A percentile compares a stretch with the other conserved stretches of the same genome.
These are phyloP conservation scores for Polydrusus tereticollis DNA, from an alignment of 2,888 invertebrate species.

Conservation along the genomic window DNA sequence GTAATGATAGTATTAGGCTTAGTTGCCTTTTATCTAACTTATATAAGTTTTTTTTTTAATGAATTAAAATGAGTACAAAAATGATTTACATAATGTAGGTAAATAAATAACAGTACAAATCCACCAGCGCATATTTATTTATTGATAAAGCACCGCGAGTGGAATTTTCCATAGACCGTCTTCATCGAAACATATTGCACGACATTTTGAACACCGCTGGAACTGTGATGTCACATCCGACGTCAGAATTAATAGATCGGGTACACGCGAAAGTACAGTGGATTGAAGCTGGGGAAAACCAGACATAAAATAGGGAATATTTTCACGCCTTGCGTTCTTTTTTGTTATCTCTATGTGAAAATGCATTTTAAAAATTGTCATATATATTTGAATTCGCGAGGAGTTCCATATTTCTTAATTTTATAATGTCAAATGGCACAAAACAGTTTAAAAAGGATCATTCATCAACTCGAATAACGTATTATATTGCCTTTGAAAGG, in stretches of 20 bases:
- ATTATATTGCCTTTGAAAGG: too few relatives aligned
- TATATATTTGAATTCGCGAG: too few relatives aligned
- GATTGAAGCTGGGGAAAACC: neutral
- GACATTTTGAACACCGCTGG: constrained; percentile 10
- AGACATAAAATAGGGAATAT: too few relatives aligned
- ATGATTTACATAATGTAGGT: too few relatives aligned
- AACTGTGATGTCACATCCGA: constrained; percentile 15
- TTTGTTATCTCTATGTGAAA: too few relatives aligned
- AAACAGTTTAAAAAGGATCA: too few relatives aligned
- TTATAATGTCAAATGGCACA: too few relatives aligned
- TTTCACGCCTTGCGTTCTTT: too few relatives aligned
- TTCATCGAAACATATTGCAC: neutral
- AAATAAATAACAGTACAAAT: neutral
- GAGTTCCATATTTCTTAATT: too few relatives aligned
- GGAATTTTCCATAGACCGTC: constrained; percentile 10
- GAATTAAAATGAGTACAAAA: too few relatives aligned
- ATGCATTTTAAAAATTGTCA: too few relatives aligned
- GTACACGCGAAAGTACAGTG: constrained; percentile 4
- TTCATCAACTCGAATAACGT: too few relatives aligned
- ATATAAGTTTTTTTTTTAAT: constrained; percentile 20
- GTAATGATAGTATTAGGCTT: constrained; percentile 40
- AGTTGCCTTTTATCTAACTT: constrained; percentile 51
- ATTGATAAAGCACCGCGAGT: neutral
- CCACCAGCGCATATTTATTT: neutral
- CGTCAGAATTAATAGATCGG: neutral